These are phyloP conservation scores for Nyctalus aviator DNA, from an alignment of 2,797 vertebrate genomes.

Conservation along the genomic window DNA sequence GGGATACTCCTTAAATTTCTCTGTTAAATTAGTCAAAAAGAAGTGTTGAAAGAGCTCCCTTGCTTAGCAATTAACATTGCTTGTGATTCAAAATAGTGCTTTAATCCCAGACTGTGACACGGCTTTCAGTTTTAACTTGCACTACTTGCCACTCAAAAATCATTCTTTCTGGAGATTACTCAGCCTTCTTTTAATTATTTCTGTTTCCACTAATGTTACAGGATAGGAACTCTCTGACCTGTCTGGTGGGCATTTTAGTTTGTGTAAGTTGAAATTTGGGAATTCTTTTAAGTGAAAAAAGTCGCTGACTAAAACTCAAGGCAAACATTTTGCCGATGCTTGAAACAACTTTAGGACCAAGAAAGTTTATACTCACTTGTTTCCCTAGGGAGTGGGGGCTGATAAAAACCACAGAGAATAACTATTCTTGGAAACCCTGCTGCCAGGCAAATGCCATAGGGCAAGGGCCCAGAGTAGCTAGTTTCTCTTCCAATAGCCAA, in stretches of 20 bases:
- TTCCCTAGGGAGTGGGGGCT: constrained; percentile 66
- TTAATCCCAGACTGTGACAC: constrained; percentile 65
- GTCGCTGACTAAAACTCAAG: constrained; percentile 67
- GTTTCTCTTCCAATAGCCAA: constrained; percentile 13
- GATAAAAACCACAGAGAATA: constrained; percentile 70
- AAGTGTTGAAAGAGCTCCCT: constrained; percentile 70
- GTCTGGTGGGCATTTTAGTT: constrained; percentile 69
- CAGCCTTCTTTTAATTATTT: constrained; percentile 49
- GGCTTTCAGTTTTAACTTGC: constrained; percentile 73
- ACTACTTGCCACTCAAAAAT: constrained; percentile 56
- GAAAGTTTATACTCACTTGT: constrained; percentile 59
- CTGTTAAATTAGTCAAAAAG: constrained; percentile 69
- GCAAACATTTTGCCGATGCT: constrained; percentile 76
- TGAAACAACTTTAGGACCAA: constrained; percentile 59
- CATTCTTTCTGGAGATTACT: constrained; percentile 68
- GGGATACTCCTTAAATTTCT: constrained; percentile 66
- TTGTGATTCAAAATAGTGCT: constrained; percentile 67
- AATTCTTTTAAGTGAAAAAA: constrained; percentile 76
- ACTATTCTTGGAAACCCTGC: constrained; percentile 76
- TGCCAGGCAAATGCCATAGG: constrained; percentile 71
- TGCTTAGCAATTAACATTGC: constrained; percentile 63
- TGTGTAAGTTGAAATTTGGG: constrained; percentile 68
- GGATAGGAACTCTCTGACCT: constrained; percentile 48
- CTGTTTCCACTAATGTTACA: constrained; percentile 66
- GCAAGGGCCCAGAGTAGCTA: constrained; percentile 45